phyloP scores from a whole-genome alignment of 2,797 vertebrate species.

The Galaxias olidus region DNA sequence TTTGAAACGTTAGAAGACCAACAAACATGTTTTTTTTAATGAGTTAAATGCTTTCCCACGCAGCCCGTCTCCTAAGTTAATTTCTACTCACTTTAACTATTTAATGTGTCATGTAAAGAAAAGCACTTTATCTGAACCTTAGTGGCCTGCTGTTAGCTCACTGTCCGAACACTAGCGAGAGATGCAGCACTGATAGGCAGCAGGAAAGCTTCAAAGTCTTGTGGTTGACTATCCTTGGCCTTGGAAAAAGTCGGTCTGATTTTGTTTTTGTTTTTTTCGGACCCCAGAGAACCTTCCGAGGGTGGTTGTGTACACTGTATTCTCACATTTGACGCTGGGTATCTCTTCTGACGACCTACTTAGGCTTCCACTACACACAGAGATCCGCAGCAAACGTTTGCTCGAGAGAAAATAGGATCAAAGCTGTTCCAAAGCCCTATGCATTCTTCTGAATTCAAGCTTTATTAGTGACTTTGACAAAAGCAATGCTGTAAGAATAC shows the following conservation, averaged over 20 bases:
- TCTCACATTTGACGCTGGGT: slow-evolving; percentile 58
- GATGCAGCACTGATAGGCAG: slow-evolving; percentile 66
- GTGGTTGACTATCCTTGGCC: slow-evolving; percentile 71
- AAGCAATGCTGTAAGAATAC: slow-evolving; percentile 68
- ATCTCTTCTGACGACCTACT: slow-evolving; percentile 40
- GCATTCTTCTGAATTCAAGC: slow-evolving; percentile 74
- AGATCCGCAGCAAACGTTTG: slow-evolving; percentile 56
- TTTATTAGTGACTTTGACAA: slow-evolving; percentile 65
- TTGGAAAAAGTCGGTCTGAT: slow-evolving; percentile 60
- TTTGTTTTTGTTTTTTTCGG: slow-evolving; percentile 24
- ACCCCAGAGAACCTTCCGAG: slow-evolving; percentile 52
- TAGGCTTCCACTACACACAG: slow-evolving; percentile 26
- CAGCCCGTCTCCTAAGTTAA: slow-evolving; percentile 33
- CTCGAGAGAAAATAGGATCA: slow-evolving; percentile 68
- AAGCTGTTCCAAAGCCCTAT: slow-evolving; percentile 66
- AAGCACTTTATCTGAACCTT: slow-evolving; percentile 88
- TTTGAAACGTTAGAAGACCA: slow-evolving; percentile 26
- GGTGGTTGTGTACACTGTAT: slow-evolving; percentile 77
- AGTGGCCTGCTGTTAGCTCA: slow-evolving; percentile 82
- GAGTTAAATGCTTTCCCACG: slow-evolving; percentile 19
- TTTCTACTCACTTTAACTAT: slow-evolving; percentile 77
- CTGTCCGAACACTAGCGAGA: slow-evolving; percentile 69
- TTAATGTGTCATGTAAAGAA: slow-evolving; percentile 79
- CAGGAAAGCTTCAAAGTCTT: slow-evolving; percentile 58
- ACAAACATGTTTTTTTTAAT: slow-evolving; percentile 33